Evolutionary conservation across 2,888 invertebrate species (phyloP), one percentile per base, ranked within the genome.

Genomic region (Drosophila colorata): DNA sequence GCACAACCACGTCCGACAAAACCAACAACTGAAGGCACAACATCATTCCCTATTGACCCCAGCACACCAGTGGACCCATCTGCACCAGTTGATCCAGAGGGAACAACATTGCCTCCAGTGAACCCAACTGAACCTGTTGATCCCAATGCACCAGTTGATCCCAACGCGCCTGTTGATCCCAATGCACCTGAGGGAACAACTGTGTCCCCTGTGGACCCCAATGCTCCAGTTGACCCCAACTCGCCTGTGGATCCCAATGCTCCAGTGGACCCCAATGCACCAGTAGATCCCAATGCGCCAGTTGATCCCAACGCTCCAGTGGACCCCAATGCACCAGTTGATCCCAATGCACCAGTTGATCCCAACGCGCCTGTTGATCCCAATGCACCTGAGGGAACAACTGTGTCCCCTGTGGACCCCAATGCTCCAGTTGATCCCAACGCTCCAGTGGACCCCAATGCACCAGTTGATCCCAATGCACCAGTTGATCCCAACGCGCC

Each of bases 341-440:
- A 37, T 2, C 59, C 59, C 0, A 51, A 58, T 4, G 31, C 25
- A 1, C 49, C 51, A 16, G 8, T 16, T 40, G 52, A 41, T 37
- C 58, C 63, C 0, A 74, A 55, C 0, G 35, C 43, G 0, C 65
- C 76, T 6, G 60, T 64, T 0, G 51, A 60, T 2, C 76, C 78
- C 0, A 75, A 61, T 1, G 44, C 53, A 0, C 61, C 77, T 3
- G 57, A 51, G 0, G n/a, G 59, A 6, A 69, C 78, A 0, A 75
- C 46, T 0, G 58, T n/a, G n/a, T n/a, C 60, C 1, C 71, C 71
- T 9, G 51, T 47, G 0, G 64, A 77, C 6, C 65, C 74, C 0
- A 77, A 43, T 4, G 65, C 61, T n/a, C 67, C 68, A n/a, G 57
- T 44, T 0, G 52, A 73, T 20, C 63, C 72, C 0, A 76, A 66